phyloP scores from a whole-genome alignment of 92 coral and sea anemone genomes.

The Palythoa grandis region DNA sequence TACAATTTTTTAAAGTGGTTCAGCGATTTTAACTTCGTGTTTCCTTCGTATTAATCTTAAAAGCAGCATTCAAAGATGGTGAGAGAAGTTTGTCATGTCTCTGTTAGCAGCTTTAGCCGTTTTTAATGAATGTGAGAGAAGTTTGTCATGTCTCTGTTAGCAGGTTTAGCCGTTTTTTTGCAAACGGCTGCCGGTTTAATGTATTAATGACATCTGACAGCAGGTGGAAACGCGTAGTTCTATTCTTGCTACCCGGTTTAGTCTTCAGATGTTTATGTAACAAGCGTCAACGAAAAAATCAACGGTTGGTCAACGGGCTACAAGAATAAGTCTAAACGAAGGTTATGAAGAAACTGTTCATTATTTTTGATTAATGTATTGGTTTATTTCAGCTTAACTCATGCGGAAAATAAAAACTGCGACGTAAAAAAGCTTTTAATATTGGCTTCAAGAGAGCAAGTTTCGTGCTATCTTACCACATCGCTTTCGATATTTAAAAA shows the following conservation, averaged over 20 bases:
- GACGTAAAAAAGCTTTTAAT: neutral
- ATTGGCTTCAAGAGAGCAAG: neutral
- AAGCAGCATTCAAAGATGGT: too few species aligned
- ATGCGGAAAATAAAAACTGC: neutral
- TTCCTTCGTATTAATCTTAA: neutral
- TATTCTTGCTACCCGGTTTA: too few species aligned
- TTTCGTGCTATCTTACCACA: neutral
- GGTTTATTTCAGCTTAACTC: neutral
- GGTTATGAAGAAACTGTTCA: neutral
- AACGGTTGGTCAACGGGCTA: neutral
- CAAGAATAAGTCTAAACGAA: neutral
- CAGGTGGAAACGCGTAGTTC: neutral
- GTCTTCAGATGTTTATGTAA: neutral
- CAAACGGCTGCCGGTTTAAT: neutral
- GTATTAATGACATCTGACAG: neutral
- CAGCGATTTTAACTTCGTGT: neutral
- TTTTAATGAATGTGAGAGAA: neutral
- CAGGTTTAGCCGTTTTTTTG: too few species aligned
- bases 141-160: too few species aligned
- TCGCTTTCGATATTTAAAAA: neutral
- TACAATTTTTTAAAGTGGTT: too few species aligned
- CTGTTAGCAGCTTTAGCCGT: too few species aligned
- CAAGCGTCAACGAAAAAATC: neutral
- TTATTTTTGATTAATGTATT: neutral
- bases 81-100: too few species aligned